A percentile compares a stretch with the other conserved stretches of the same genome.
phyloP scores from a whole-genome alignment of 1,140 invertebrate species.

The Drosophila ironensis region DNA sequence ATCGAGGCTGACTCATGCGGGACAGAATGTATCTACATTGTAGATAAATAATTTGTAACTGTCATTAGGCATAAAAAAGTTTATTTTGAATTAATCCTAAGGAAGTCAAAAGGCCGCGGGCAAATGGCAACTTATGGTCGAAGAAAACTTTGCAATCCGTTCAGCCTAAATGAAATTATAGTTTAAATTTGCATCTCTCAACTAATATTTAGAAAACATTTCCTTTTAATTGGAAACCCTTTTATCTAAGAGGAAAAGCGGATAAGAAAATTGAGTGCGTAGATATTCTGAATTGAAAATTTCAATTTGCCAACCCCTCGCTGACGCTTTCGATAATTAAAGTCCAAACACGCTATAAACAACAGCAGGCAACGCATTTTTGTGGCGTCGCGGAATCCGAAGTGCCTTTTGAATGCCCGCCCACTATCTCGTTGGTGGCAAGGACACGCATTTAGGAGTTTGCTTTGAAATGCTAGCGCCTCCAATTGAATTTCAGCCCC shows the following conservation, averaged over 20 bases:
- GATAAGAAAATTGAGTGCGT: neutral
- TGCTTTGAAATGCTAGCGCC: neutral
- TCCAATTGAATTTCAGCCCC: neutral
- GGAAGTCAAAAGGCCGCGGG: no score
- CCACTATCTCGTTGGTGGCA: constrained; percentile 7
- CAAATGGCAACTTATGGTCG: no score
- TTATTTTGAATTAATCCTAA: no score
- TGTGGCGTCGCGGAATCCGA: constrained; percentile 14
- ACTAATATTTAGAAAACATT: no score
- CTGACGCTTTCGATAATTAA: neutral
- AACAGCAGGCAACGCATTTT: neutral
- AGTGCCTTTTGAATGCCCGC: constrained; percentile 1
- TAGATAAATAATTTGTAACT: no score
- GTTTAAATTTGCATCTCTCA: no score
- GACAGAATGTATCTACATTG: constrained; percentile 16
- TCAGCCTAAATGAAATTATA: no score
- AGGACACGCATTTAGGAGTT: constrained; percentile 1
- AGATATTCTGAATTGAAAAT: neutral
- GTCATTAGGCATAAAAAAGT: no score
- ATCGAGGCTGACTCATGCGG: neutral
- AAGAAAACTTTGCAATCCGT: no score
- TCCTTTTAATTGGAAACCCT: no score
- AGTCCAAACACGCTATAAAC: constrained; percentile 25
- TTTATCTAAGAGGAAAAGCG: no score
- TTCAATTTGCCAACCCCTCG: neutral